These are phyloP conservation scores for Brachypodius melanocephalos DNA, from an alignment of 2,113 vertebrate genomes.

Conservation along the genomic window DNA sequence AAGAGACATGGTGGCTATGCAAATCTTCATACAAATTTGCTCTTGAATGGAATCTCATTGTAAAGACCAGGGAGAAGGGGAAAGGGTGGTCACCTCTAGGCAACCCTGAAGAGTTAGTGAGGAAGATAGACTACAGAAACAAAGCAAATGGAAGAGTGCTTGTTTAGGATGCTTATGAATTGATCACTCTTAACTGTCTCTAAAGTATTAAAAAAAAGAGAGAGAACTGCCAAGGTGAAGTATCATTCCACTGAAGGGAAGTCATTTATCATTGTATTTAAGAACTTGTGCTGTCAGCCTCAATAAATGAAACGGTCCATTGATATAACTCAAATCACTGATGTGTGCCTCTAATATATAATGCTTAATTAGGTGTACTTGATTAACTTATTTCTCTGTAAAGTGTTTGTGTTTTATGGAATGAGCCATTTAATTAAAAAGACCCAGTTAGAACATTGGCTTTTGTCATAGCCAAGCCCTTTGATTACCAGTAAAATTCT, in stretches of 20 bases:
- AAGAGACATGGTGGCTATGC: background rate
- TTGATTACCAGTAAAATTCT: background rate
- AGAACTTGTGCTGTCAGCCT: slow-evolving; percentile 70
- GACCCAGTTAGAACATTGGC: background rate
- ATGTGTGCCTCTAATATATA: slow-evolving; percentile 58
- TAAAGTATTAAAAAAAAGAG: slow-evolving; percentile 52
- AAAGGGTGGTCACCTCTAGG: background rate
- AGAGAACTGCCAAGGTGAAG: slow-evolving; percentile 65
- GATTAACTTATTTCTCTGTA: slow-evolving; percentile 69
- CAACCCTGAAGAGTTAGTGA: background rate
- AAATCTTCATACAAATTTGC: background rate
- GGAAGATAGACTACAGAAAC: background rate
- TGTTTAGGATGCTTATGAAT: slow-evolving; percentile 42
- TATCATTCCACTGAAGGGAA: slow-evolving; percentile 61
- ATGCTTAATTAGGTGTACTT: slow-evolving; percentile 68
- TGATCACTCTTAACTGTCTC: slow-evolving; percentile 17
- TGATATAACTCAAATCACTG: slow-evolving; percentile 61
- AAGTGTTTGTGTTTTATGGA: slow-evolving; percentile 63
- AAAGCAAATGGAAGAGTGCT: slow-evolving; percentile 31
- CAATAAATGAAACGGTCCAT: slow-evolving; percentile 64
- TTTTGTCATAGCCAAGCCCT: background rate
- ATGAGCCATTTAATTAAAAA: slow-evolving; percentile 40
- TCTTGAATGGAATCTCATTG: background rate
- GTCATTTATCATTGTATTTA: slow-evolving; percentile 71
- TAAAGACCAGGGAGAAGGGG: background rate